Conservation (phyloP, 35 echinoderm and acorn worm species). For the Apostichopus japonicus region DNA sequence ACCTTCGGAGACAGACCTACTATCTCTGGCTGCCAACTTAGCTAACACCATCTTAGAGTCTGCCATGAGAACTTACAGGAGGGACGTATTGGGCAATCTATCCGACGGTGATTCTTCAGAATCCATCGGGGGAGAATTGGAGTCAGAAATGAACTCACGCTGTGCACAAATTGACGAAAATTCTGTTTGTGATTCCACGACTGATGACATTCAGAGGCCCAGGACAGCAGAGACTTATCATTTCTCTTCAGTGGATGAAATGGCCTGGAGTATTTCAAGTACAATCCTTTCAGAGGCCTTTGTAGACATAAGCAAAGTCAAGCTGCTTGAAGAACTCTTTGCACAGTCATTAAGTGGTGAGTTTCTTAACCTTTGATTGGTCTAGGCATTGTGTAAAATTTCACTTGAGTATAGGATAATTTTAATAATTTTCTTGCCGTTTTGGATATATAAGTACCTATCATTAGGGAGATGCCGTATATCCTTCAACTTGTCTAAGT, state of each 20-base stretch:
- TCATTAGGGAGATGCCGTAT: no score
- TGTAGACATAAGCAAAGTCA: neutral
- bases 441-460: no score
- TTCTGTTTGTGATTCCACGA: constrained; percentile 29
- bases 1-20: constrained; percentile 69
- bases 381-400: no score
- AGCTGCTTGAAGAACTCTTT: neutral
- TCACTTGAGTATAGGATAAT: no score
- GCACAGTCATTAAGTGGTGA: constrained; percentile 13
- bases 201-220: neutral
- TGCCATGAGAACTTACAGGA: constrained; percentile 70
- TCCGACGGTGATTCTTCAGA: neutral
- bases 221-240: neutral
- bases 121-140: neutral
- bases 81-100: constrained; percentile 53
- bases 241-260: constrained; percentile 44
- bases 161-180: constrained; percentile 52
- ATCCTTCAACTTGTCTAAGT: no score
- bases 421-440: no score
- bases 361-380: neutral
- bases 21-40: constrained; percentile 80
- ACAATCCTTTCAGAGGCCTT: constrained; percentile 9
- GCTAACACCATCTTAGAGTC: constrained; percentile 84
- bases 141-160: constrained; percentile 31
- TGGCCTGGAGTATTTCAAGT: constrained; percentile 40